Evolutionary conservation across 2,888 invertebrate genomes (phyloP), one percentile per base, ranked within the genome.

Genomic region (Cheilosia pagana): DNA sequence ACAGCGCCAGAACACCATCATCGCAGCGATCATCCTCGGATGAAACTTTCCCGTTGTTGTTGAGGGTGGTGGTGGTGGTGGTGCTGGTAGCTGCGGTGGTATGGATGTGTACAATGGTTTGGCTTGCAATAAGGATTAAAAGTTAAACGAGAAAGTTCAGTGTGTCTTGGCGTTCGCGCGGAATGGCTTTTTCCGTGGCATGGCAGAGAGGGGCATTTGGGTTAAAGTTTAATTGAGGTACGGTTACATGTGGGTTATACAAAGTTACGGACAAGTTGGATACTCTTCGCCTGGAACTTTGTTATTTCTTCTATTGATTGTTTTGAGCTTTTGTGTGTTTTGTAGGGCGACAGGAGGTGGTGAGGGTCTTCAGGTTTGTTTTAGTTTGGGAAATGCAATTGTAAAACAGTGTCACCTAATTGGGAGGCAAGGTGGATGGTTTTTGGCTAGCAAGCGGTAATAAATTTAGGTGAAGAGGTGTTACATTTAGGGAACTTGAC

Each of bases 151-250:
- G 63, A 39, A 71, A 74, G 68, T 83, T 83, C 79, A 59, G 79
- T 74, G 52, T 63, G 79, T 75, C 70, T 68, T 75, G 68, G 76
- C 74, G 55, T 79, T 79, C 12, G 31, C 62, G 72, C 52, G 74
- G 52, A 79, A 83, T 74, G 43, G 63, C 57, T 55, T 78, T 82
- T 53, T 52, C 57, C 43, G 28, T 48, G 68, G 48, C 25, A 10
- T 55, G 45, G 53, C 43, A 45, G 28, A 19, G 62, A 12, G 28
- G 45, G 28, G 45, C 28, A 60, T 71, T 70, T 60, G 50, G 70
- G 75, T 75, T 53, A 76, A 81, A 83, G 83, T 79, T 85, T 79
- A 79, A 79, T 85, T 79, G 74, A 59, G 52, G 83, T 65, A 57
- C 52, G 53, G 74, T 83, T 70, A 79, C 83, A 83, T 74, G 74